Evolutionary conservation across 2,888 invertebrate genomes (phyloP).

Genomic region (Rhopalosiphum nymphaeae): DNA sequence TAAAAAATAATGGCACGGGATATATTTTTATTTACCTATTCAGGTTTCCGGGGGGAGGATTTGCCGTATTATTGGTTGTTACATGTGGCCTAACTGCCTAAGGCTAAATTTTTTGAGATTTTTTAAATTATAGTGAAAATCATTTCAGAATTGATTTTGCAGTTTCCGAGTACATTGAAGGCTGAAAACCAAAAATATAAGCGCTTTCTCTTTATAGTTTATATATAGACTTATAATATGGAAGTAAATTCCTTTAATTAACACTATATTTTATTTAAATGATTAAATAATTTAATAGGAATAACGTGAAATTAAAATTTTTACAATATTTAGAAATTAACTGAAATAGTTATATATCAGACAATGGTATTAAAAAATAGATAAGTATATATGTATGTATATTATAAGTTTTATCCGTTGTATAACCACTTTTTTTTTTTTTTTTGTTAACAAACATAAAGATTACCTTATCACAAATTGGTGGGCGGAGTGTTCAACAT

Average conservation of each 20-base stretch:
- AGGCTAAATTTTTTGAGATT: background rate
- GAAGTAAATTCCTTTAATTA: background rate
- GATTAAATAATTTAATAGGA: background rate
- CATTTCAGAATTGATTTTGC: background rate
- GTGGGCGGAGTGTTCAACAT: slow-evolving; percentile 97
- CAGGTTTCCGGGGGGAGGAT: background rate
- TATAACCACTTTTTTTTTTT: background rate
- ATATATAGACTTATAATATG: background rate
- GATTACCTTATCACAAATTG: slow-evolving; percentile 90
- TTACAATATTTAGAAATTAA: background rate
- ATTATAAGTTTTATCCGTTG: background rate
- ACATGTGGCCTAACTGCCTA: too few species aligned
- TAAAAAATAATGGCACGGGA: background rate
- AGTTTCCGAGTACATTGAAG: background rate
- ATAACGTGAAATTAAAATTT: background rate
- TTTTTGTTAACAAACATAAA: slow-evolving; percentile 70
- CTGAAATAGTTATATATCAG: background rate
- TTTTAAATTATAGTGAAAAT: background rate
- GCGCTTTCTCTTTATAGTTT: background rate
- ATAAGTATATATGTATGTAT: background rate
- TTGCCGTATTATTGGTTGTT: background rate
- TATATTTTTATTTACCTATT: background rate
- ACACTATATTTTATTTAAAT: background rate
- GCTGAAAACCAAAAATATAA: background rate
- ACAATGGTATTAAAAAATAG: background rate